phyloP scores from a whole-genome alignment of 2,113 vertebrate genomes.

The Alaudala cheleensis region DNA sequence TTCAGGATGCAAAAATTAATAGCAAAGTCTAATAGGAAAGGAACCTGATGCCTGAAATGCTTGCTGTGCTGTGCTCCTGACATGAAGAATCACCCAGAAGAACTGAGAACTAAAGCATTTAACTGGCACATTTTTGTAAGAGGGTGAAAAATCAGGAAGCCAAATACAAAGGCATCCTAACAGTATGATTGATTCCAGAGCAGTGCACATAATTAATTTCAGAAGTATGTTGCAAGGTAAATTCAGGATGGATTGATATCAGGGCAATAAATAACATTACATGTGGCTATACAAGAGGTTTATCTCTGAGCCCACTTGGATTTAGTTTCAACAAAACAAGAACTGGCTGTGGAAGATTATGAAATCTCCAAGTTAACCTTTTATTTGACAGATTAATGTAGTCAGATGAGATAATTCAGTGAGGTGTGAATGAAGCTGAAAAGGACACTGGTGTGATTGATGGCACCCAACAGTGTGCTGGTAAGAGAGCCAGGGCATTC shows the following conservation, averaged over 20 bases:
- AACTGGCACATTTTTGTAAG: neutral
- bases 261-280: neutral
- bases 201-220: neutral
- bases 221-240: neutral
- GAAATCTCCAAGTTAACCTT: neutral
- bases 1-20: neutral
- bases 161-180: neutral
- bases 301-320: neutral
- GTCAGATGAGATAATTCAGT: neutral
- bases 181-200: neutral
- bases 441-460: neutral
- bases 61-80: neutral
- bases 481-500: neutral
- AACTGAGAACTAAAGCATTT: neutral
- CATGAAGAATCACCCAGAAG: neutral
- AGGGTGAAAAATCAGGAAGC: neutral
- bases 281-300: neutral
- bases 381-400: constrained; percentile 9
- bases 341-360: neutral
- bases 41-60: neutral
- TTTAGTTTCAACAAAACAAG: neutral
- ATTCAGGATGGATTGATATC: neutral
- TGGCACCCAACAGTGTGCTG: neutral
- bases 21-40: neutral
- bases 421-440: neutral